phyloP scores from a whole-genome alignment of 2,888 invertebrate genomes.

The Trachelus iudaicus region DNA sequence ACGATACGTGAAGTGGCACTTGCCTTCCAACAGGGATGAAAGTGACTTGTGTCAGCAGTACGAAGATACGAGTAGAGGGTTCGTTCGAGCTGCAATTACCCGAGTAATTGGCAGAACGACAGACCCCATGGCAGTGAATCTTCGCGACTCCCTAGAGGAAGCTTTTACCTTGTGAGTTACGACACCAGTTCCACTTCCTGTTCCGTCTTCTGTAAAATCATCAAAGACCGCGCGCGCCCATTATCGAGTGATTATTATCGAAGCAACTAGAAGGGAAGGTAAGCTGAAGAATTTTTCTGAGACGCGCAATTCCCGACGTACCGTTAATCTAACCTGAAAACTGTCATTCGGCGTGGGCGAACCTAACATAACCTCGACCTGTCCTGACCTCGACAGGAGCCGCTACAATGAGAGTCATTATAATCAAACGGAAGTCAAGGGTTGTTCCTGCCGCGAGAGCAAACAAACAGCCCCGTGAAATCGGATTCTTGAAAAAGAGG shows the following conservation, averaged over 20 bases:
- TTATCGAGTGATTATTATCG: not conserved
- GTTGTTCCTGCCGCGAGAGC: not conserved
- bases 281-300: not conserved
- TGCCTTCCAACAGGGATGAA: not conserved
- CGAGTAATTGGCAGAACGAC: slow-evolving; percentile 31
- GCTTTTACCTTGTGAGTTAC: not conserved
- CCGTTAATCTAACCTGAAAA: not conserved
- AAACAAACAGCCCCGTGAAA: not conserved
- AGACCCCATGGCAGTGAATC: slow-evolving; percentile 30
- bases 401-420: not conserved
- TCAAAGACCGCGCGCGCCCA: not conserved
- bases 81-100: slow-evolving; percentile 31
- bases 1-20: not conserved
- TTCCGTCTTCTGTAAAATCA: not conserved
- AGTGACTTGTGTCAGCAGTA: not conserved
- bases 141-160: slow-evolving; percentile 19
- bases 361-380: not conserved
- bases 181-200: not conserved
- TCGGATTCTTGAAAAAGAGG: not conserved
- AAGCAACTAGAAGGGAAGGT: not conserved
- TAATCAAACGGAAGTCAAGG: not conserved
- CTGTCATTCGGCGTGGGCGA: not conserved
- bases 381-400: not conserved
- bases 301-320: not conserved
- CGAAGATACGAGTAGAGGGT: slow-evolving; percentile 1